Base-by-base conservation (phyloP, 30 jellyfish, hydroid and myxozoan species). In the Hydractinia echinata region DNA sequence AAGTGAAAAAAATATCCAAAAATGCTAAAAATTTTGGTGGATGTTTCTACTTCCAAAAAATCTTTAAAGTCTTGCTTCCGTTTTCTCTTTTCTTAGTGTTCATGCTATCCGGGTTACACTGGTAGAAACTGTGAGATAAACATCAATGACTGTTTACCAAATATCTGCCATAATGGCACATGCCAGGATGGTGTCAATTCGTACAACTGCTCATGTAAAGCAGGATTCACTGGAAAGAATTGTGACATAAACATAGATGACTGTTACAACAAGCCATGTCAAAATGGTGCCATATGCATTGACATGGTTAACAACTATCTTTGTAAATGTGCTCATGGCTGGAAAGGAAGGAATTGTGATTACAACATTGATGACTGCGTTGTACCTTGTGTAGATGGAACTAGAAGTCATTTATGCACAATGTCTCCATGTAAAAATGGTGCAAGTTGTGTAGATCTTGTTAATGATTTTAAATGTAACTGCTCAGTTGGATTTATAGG, bases 401-500 rank as follows among this genome's bases (percentile, higher is more conserved):
- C 44, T 30, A 30, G 44, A 30, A 13, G 9, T 66, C 19, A 14
- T 15, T 15, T 60, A 7, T 66, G 76, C 76, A 66, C 76, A 66
- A 66, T 19, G 48, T 66, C 76, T 66, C 76, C 76, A 66, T 66
- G 76, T 69, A 83, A 61, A 74, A 89, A 73, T 21, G 97, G 97
- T 10, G 52, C 39, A 60, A 14, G 39, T 10, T 89, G 97, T 53
- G 60, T 53, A 1, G 97, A 89, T 69, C 82, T 54, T 61, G 91
- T 88, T 16, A 81, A 54, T 55, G 85, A 84, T 64, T 89, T 84
- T 84, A 52, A 44, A 53, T 89, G 97, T 79, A 89, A 73, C 54
- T 89, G 97, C 58, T 89, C 95, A 49, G 19, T 72, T 0, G 97
- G 95, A 13, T 89, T 52, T 68, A 81, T 51, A 49, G 97, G 97